phyloP scores from a whole-genome alignment of 2,113 vertebrate species.

The Tauraco erythrolophus region DNA sequence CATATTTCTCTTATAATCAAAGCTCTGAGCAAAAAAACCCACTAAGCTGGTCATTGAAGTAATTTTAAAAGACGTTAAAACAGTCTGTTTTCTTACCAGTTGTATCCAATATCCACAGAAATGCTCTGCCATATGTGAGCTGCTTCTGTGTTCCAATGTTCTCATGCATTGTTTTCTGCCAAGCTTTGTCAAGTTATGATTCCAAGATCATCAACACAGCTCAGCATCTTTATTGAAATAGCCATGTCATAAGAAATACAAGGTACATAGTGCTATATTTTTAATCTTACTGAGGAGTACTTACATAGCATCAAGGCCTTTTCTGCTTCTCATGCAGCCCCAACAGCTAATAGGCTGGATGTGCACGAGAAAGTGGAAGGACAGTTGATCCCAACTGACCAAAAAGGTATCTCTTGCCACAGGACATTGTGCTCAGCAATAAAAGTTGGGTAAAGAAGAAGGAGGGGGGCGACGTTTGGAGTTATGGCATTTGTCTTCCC shows the following conservation, averaged over 20 bases:
- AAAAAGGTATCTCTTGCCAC: not conserved
- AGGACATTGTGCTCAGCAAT: not conserved
- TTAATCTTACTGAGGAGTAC: not conserved
- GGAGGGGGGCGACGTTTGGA: accelerated
- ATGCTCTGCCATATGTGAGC: not conserved
- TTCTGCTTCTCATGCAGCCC: not conserved
- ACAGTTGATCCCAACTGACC: not conserved
- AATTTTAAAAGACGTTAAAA: not conserved
- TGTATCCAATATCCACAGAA: not conserved
- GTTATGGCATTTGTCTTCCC: not conserved
- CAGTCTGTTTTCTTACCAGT: not conserved
- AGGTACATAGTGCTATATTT: not conserved
- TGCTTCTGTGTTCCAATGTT: not conserved
- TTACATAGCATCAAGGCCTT: not conserved
- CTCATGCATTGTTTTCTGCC: not conserved
- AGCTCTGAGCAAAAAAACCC: not conserved
- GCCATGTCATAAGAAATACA: not conserved
- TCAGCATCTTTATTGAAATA: not conserved
- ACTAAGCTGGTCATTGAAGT: not conserved
- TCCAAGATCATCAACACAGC: not conserved
- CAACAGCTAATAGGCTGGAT: not conserved
- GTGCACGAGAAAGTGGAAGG: not conserved
- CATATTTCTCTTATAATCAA: not conserved
- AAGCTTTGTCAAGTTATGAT: accelerated
- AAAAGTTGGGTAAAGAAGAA: not conserved